phyloP scores from a whole-genome alignment of 2,113 vertebrate genomes.

The Cervus canadensis region DNA sequence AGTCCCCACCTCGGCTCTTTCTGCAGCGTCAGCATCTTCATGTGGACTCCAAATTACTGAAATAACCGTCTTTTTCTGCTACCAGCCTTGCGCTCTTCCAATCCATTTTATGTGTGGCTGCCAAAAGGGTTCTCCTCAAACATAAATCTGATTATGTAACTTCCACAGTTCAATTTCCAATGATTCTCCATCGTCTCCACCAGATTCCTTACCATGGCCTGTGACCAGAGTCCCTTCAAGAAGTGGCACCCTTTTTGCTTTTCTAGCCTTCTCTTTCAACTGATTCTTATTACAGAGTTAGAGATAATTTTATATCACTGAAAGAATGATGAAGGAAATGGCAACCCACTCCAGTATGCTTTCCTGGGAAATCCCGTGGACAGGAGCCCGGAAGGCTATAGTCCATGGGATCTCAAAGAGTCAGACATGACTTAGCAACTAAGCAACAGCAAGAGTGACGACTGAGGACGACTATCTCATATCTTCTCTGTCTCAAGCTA shows the following conservation, averaged over 20 bases:
- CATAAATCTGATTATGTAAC: not conserved
- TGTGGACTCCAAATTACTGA: not conserved
- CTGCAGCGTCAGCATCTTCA: not conserved
- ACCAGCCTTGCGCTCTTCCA: not conserved
- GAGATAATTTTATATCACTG: not conserved
- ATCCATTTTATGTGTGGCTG: not conserved
- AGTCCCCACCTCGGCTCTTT: not conserved
- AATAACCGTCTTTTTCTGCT: not conserved
- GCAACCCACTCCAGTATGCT: not conserved
- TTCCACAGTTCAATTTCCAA: not conserved
- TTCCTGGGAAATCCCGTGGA: not conserved
- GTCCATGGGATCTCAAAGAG: not conserved
- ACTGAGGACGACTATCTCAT: not conserved
- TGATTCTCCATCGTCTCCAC: not conserved
- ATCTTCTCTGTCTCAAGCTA: not conserved
- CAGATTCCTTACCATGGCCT: not conserved
- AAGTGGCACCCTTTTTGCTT: not conserved
- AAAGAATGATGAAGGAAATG: not conserved
- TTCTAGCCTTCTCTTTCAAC: not conserved
- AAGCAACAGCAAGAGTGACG: not conserved
- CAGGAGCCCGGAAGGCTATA: not conserved
- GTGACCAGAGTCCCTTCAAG: not conserved
- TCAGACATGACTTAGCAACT: fast-evolving
- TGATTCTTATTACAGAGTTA: not conserved
- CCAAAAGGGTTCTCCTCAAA: not conserved